Evolutionary conservation across 2,797 vertebrate species (phyloP).

Genomic region (Bradypodion ventrale): DNA sequence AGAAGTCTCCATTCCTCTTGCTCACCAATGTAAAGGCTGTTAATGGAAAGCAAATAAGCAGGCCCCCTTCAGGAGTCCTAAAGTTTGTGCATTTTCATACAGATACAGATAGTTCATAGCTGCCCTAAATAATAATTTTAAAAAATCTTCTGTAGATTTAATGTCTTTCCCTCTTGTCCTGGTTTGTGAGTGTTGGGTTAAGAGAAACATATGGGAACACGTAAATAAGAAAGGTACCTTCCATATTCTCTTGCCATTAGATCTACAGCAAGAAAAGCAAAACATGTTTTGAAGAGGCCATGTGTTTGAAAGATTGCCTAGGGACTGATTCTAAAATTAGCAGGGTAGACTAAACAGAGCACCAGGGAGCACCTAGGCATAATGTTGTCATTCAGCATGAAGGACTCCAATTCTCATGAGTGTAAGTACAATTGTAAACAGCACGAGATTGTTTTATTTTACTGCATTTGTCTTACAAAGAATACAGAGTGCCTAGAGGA

Average conservation of each 20-base stretch:
- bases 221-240: not conserved
- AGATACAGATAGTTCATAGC: not conserved
- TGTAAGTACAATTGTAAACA: constrained; percentile 6
- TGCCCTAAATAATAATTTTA: not conserved
- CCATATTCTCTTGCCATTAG: not conserved
- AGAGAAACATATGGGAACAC: not conserved
- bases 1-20: not conserved
- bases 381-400: constrained; percentile 7
- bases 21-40: not conserved
- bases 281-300: not conserved
- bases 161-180: not conserved
- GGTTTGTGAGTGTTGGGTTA: not conserved
- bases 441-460: constrained; percentile 31
- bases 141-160: not conserved
- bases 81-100: not conserved
- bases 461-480: constrained; percentile 22
- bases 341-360: not conserved
- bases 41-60: not conserved
- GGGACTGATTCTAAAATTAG: not conserved
- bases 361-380: constrained; percentile 18
- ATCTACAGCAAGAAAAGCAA: not conserved
- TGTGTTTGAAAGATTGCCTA: not conserved
- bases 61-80: not conserved
- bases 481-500: constrained; percentile 30
- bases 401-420: constrained; percentile 15